Conservation (phyloP, 2,888 invertebrate species). For the Morpho deidamia region DNA sequence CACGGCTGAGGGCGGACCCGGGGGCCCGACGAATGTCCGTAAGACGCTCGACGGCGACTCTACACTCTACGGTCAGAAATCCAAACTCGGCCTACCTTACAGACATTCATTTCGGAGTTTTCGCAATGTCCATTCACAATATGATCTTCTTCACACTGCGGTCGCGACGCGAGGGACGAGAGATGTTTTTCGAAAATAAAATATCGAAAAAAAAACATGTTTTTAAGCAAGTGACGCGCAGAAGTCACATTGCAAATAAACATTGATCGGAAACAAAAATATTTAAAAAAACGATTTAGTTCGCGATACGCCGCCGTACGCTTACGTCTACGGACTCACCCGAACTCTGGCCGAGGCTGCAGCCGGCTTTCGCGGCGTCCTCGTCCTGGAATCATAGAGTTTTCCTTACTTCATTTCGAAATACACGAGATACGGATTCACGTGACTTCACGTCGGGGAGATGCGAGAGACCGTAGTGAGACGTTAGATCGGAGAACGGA, state of each 20-base stretch:
- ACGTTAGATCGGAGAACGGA: no score
- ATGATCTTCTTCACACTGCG: conserved; percentile 46
- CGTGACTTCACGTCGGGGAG: no score
- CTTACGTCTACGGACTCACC: conserved; percentile 53
- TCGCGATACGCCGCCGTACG: no score
- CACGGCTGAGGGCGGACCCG: neutral
- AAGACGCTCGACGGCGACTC: conserved; percentile 39
- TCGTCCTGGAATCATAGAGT: conserved; percentile 57
- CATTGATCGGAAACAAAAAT: conserved; percentile 45
- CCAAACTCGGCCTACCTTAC: conserved; percentile 73
- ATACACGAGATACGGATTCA: no score
- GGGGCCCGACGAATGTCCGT: conserved; percentile 56
- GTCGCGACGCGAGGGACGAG: no score
- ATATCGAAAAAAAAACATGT: conserved; percentile 13
- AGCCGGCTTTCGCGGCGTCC: conserved; percentile 65
- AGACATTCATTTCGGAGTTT: conserved; percentile 60
- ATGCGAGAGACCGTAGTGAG: no score
- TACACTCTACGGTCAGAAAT: conserved; percentile 39
- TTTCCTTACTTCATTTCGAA: neutral
- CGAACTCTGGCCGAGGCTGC: conserved; percentile 63
- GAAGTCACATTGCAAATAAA: conserved; percentile 74
- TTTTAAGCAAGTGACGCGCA: conserved; percentile 56
- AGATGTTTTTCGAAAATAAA: no score
- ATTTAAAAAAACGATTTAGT: conserved; percentile 10
- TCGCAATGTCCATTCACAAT: conserved; percentile 72